Evolutionary conservation across 1,140 invertebrate genomes (phyloP).

Genomic region (Hyles euphorbiae): DNA sequence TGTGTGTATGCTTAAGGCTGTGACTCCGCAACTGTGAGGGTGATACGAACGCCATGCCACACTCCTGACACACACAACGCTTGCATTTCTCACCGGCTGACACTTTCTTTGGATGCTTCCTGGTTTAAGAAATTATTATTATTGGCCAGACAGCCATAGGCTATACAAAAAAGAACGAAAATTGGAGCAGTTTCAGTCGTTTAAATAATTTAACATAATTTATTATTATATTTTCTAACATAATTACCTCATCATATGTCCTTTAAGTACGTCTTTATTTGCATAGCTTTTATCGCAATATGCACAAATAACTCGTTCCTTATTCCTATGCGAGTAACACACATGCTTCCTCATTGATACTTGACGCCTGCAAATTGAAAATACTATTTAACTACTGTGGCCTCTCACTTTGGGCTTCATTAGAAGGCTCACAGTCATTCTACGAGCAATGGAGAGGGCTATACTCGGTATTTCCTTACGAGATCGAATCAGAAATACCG

Average conservation of each 20-base stretch:
- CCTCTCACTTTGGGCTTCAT: too few relatives aligned
- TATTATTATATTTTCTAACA: neutral
- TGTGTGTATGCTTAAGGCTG: slow-evolving; percentile 32
- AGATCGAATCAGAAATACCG: too few relatives aligned
- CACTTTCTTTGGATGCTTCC: slow-evolving; percentile 37
- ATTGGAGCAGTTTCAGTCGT: too few relatives aligned
- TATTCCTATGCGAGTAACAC: slow-evolving; percentile 21
- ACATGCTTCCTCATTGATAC: slow-evolving; percentile 39
- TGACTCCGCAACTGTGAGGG: slow-evolving; percentile 44
- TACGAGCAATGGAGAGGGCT: too few relatives aligned
- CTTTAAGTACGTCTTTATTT: slow-evolving; percentile 36
- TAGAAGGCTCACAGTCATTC: too few relatives aligned
- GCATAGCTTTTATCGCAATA: slow-evolving; percentile 42
- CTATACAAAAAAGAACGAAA: too few relatives aligned
- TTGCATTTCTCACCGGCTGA: slow-evolving; percentile 17
- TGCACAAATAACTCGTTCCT: slow-evolving; percentile 29
- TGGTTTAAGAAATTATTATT: slow-evolving; percentile 7
- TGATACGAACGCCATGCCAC: slow-evolving; percentile 35
- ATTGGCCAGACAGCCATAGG: too few relatives aligned
- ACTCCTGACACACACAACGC: slow-evolving; percentile 35
- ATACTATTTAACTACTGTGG: too few relatives aligned
- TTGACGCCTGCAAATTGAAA: slow-evolving; percentile 26
- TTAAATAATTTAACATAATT: too few relatives aligned
- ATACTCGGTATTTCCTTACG: too few relatives aligned
- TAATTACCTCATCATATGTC: slow-evolving; percentile 46